Evolutionary conservation across 37 sponge, comb jelly and placozoan species (phyloP).

Genomic region (Crambe crambe): DNA sequence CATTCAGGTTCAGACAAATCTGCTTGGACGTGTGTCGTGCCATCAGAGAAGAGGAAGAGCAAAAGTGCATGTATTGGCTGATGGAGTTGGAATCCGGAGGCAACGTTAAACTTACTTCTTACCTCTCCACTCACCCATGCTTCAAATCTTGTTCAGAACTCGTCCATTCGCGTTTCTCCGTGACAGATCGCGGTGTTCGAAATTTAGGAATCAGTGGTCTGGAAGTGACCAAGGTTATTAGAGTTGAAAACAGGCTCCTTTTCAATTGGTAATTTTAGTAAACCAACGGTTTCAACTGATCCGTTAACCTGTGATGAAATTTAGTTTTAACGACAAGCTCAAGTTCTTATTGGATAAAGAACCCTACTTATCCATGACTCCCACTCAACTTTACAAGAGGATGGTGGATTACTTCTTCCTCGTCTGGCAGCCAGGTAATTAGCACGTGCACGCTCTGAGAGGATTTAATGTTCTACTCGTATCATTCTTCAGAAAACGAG

Average conservation of each 20-base stretch:
- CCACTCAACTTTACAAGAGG: neutral
- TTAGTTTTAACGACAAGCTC: slow-evolving; percentile 20
- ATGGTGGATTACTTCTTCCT: slow-evolving; percentile 53
- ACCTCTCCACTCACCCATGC: slow-evolving; percentile 54
- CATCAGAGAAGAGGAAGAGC: neutral
- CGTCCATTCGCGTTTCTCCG: slow-evolving; percentile 52
- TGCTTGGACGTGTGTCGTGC: slow-evolving; percentile 27
- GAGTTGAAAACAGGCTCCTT: slow-evolving; percentile 65
- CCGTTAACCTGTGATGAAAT: slow-evolving; percentile 27
- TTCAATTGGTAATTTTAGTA: neutral
- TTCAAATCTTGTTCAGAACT: slow-evolving; percentile 69
- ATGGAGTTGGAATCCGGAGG: slow-evolving; percentile 80
- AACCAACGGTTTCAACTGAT: neutral
- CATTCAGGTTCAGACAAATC: neutral
- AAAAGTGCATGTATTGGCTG: slow-evolving; percentile 19
- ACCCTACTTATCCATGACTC: neutral
- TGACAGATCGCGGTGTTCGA: slow-evolving; percentile 41
- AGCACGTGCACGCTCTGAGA: neutral
- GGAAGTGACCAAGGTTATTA: slow-evolving; percentile 40
- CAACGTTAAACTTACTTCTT: slow-evolving; percentile 58
- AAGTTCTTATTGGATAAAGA: slow-evolving; percentile 14
- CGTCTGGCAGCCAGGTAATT: slow-evolving; percentile 37
- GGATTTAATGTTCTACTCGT: slow-evolving; percentile 1
- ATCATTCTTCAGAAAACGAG: neutral
- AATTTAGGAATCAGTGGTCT: slow-evolving; percentile 51